Evolutionary conservation across 2,888 invertebrate species (phyloP), one percentile per base, ranked within the genome.

Genomic region (Trachelus troglodyta): DNA sequence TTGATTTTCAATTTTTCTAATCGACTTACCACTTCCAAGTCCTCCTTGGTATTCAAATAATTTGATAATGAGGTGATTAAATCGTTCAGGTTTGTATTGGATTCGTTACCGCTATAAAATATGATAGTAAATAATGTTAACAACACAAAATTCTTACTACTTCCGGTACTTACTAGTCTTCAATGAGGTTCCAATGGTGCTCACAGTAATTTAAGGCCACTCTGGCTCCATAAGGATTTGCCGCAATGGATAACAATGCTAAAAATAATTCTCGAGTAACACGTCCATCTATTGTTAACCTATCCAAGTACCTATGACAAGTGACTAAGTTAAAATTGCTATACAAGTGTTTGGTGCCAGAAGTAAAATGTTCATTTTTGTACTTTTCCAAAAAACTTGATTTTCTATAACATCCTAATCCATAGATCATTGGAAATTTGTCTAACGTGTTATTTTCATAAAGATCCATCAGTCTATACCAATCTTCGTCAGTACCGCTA

Each of bases 391-490:
- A 76, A 34, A 93, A 88, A 92, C 92, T 92, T 0, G 90, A 87
- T 78, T 93, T 88, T 74, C 85, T 85, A 30, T 92, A 89, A 82
- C 93, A 93, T 0, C 92, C 89, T 79, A 93, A 80, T 1, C 92
- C 91, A n/a, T 84, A 83, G 34, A 95, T 90, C 11, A 96, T 92
- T 68, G 93, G 92, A 76, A 93, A 93, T 84, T 94, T 94, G 85
- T 96, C 95, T 0, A 94, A 92, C 0, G 56, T 56, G 56, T 9
- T 15, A 23, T 88, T 88, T 74, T 91, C 85, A 86, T 93, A 94
- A 79, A 92, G 89, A 31, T 93, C 91, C 88, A 94, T 94, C 33
- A 94, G 94, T 86, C 94, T 95, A 79, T 95, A 92, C 96, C 96
- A 96, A 89, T 95, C 95, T 12, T 92, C 92, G 82, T 93, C 93